phyloP scores from a whole-genome alignment of 2,113 vertebrate genomes.

The Sceloporus undulatus region DNA sequence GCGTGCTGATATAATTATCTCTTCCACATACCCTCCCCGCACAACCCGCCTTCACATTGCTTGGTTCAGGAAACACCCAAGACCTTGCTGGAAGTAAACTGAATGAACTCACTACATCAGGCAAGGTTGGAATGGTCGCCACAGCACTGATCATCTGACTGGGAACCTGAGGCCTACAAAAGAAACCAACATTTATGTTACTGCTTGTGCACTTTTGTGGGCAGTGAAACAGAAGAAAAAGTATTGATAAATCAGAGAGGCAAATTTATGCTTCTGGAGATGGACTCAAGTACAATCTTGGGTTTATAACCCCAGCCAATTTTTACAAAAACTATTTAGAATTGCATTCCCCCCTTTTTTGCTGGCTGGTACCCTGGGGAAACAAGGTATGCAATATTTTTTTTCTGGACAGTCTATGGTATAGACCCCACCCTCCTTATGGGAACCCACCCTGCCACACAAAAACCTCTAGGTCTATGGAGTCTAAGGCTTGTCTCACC shows the following conservation, averaged over 20 bases:
- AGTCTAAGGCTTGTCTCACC: slow-evolving; percentile 67
- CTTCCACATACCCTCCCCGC: not conserved
- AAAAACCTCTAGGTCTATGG: not conserved
- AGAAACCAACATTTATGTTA: slow-evolving; percentile 12
- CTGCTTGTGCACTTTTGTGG: not conserved
- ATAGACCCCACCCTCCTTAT: not conserved
- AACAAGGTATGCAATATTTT: not conserved
- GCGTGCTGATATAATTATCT: too few relatives aligned
- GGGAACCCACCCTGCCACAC: rapidly evolving
- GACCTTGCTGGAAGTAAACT: not conserved
- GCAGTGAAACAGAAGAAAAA: not conserved
- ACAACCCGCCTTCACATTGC: not conserved
- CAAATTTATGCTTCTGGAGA: not conserved
- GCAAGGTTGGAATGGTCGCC: slow-evolving; percentile 68
- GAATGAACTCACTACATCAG: slow-evolving; percentile 72
- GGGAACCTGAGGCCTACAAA: slow-evolving; percentile 66
- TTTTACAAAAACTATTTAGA: not conserved
- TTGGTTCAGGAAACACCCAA: not conserved
- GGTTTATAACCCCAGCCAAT: not conserved
- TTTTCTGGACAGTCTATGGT: not conserved
- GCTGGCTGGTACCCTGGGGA: too few relatives aligned
- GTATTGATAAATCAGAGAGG: not conserved
- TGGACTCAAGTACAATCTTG: not conserved
- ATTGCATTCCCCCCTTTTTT: not conserved
- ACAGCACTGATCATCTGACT: slow-evolving; percentile 68